These are phyloP conservation scores for Drosophila nebulosa DNA, from an alignment of 1,140 invertebrate genomes.

Conservation along the genomic window DNA sequence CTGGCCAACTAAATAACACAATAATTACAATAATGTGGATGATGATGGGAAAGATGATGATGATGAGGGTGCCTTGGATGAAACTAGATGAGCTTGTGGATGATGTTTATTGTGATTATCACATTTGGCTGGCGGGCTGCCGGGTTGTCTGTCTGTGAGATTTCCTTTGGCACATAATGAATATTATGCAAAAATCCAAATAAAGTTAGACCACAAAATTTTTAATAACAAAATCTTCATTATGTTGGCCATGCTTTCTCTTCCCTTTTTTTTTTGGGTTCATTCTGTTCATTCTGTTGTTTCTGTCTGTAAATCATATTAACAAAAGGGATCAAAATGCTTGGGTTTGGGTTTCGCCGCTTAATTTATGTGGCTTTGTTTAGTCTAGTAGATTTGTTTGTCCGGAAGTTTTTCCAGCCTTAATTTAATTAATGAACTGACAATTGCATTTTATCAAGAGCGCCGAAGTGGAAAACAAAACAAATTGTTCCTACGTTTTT, in stretches of 20 bases:
- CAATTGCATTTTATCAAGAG: constrained; percentile 26
- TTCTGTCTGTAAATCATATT: constrained; percentile 60
- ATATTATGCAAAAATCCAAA: constrained; percentile 54
- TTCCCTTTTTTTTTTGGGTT: constrained; percentile 18
- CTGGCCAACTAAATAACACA: constrained; percentile 28
- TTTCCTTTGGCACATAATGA: constrained; percentile 43
- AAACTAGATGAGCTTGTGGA: neutral
- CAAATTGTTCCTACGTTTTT: constrained; percentile 8
- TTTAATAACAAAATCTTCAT: constrained; percentile 45
- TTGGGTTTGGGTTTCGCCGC: constrained; percentile 35
- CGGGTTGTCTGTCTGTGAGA: constrained; percentile 33
- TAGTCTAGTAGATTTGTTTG: constrained; percentile 26
- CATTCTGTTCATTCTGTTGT: too few species aligned
- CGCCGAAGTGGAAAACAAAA: neutral
- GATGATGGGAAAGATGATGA: constrained; percentile 21
- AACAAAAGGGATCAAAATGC: constrained; percentile 44
- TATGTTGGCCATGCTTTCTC: constrained; percentile 15
- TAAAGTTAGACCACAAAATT: constrained; percentile 52
- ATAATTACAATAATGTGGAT: constrained; percentile 26
- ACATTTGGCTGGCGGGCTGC: constrained; percentile 9
- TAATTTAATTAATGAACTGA: constrained; percentile 70
- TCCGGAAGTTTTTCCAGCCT: constrained; percentile 47
- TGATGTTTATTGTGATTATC: constrained; percentile 35
- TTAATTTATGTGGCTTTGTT: constrained; percentile 71
- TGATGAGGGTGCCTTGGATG: neutral